A percentile compares a stretch with the other conserved stretches of the same genome.
These are phyloP conservation scores for Crepidodera aurea DNA, from an alignment of 2,888 invertebrate genomes.

Conservation along the genomic window DNA sequence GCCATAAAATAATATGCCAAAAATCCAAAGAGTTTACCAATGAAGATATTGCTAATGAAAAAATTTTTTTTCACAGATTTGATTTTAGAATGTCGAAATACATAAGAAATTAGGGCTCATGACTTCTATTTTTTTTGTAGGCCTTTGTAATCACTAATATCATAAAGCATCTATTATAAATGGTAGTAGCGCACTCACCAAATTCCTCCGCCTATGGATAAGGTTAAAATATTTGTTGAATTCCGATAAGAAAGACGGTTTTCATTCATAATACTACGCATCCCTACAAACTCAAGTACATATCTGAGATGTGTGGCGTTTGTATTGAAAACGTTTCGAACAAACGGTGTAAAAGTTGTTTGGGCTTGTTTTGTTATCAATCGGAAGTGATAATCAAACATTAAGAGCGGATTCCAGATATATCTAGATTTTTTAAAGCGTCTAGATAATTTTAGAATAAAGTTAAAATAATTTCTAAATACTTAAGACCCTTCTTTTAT, in stretches of 20 bases:
- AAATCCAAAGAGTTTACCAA: too few relatives aligned
- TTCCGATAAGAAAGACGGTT: conserved; percentile 11
- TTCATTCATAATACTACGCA: conserved; percentile 13
- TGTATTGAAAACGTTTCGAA: background rate
- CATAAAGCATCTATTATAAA: too few relatives aligned
- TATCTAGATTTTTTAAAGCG: background rate
- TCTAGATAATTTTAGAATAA: background rate
- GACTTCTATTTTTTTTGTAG: too few relatives aligned
- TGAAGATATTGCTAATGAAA: too few relatives aligned
- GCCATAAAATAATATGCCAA: too few relatives aligned
- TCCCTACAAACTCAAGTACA: background rate
- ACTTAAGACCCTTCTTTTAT: too few relatives aligned
- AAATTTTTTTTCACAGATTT: too few relatives aligned
- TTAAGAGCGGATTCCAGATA: background rate
- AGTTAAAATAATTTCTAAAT: too few relatives aligned
- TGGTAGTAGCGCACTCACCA: too few relatives aligned
- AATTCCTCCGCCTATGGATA: background rate
- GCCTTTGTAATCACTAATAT: too few relatives aligned
- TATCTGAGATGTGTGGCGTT: background rate
- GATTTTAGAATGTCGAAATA: too few relatives aligned
- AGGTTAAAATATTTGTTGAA: conserved; percentile 7
- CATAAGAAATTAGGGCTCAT: too few relatives aligned
- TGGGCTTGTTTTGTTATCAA: conserved; percentile 3
- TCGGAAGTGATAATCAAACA: conserved; percentile 5
- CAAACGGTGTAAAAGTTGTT: background rate